Conservation (phyloP, 2,113 vertebrate species). For the Pteronura brasiliensis region DNA sequence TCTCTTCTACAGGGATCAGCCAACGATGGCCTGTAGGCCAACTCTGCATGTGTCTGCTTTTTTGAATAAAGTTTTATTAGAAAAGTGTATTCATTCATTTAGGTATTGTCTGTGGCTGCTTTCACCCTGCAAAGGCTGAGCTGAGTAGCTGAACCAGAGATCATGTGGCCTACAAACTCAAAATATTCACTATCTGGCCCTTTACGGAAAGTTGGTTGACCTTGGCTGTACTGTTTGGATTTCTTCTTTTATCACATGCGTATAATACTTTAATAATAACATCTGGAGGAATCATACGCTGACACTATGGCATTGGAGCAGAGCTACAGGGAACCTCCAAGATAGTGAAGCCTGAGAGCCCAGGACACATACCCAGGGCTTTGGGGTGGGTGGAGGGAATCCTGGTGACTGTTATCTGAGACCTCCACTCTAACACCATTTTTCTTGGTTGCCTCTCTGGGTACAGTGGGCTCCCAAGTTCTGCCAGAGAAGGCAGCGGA, state of each 20-base stretch:
- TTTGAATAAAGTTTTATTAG: not conserved
- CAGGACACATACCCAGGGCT: not conserved
- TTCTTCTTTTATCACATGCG: not conserved
- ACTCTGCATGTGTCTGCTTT: not conserved
- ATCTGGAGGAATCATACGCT: not conserved
- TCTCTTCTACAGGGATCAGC: not conserved
- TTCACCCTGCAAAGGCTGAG: not conserved
- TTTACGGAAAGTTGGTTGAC: not conserved
- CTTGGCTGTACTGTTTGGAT: not conserved
- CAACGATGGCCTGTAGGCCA: not conserved
- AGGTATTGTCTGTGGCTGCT: not conserved
- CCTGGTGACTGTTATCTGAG: not conserved
- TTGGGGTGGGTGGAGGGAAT: not conserved
- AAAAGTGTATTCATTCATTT: not conserved
- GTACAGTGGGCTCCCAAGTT: not conserved
- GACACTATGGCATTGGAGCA: not conserved
- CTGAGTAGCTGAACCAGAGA: not conserved
- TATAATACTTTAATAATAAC: not conserved
- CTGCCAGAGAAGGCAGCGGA: not conserved
- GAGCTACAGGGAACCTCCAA: not conserved
- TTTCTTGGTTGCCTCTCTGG: not conserved
- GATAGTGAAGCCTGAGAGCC: not conserved
- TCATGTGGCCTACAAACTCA: not conserved
- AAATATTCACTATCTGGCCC: not conserved
- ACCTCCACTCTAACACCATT: not conserved